A percentile compares a stretch with the other conserved stretches of the same genome.
phyloP scores from a whole-genome alignment of 2,113 vertebrate species.

The Pachyramphus minor region DNA sequence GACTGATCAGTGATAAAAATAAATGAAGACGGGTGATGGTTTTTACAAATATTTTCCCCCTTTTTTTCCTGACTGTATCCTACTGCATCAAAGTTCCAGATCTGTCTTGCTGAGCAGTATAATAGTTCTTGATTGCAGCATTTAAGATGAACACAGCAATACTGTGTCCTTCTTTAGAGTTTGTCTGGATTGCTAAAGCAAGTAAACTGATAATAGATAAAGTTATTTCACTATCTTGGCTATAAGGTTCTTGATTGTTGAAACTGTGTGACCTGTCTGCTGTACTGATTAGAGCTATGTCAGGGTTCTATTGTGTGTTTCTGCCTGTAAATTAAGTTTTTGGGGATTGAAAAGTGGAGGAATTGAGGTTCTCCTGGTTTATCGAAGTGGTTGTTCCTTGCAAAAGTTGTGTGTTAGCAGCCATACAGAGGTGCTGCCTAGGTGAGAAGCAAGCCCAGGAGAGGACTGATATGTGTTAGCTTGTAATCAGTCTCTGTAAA shows the following conservation, averaged over 20 bases:
- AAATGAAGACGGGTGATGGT: not conserved
- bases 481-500: not conserved
- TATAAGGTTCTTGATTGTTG: not conserved
- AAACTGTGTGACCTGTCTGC: not conserved
- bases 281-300: not conserved
- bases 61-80: not conserved
- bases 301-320: not conserved
- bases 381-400: not conserved
- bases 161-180: not conserved
- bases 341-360: not conserved
- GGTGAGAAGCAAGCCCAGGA: not conserved
- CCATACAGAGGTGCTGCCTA: not conserved
- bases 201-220: not conserved
- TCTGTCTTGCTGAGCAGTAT: not conserved
- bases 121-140: not conserved
- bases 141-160: not conserved
- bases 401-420: not conserved
- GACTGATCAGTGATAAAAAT: not conserved
- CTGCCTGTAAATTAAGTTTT: not conserved
- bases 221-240: not conserved
- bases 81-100: not conserved
- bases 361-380: not conserved
- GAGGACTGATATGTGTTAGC: not conserved
- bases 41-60: not conserved
- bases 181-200: not conserved